Conservation (phyloP, 2,797 vertebrate species). For the Aplochiton taeniatus region DNA sequence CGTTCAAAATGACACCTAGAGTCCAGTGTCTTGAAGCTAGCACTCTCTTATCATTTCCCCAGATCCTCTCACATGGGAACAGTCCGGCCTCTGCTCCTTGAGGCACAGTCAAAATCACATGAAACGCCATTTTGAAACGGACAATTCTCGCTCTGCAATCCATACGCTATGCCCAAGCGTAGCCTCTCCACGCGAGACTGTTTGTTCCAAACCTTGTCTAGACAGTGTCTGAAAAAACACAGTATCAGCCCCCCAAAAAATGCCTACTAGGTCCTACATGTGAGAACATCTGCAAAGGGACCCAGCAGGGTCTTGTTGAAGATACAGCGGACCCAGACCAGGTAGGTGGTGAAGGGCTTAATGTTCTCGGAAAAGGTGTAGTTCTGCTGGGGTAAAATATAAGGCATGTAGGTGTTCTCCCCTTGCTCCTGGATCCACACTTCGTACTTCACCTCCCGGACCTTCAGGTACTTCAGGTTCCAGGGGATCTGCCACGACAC, state of each 20-base stretch:
- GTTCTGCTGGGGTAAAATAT: slow-evolving; percentile 94
- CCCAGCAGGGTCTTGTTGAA: slow-evolving; percentile 95
- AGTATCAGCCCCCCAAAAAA: slow-evolving; percentile 13
- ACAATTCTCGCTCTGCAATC: too few species aligned
- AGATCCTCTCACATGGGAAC: too few species aligned
- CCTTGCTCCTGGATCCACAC: slow-evolving; percentile 99
- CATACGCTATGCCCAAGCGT: too few species aligned
- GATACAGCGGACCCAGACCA: slow-evolving; percentile 98
- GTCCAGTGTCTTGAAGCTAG: too few species aligned
- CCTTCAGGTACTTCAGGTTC: slow-evolving; percentile 96
- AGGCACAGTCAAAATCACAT: too few species aligned
- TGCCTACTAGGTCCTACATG: slow-evolving; percentile 85
- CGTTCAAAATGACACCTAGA: too few species aligned
- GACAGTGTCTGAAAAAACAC: slow-evolving; percentile 22
- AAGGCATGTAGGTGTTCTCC: slow-evolving; percentile 98
- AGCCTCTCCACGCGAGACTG: background rate
- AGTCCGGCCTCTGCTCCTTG: too few species aligned
- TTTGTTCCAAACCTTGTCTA: slow-evolving; percentile 32
- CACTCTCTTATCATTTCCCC: too few species aligned
- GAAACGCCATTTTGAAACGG: too few species aligned
- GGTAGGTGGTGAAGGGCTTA: slow-evolving; percentile 95
- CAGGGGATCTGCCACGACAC: slow-evolving; percentile 98
- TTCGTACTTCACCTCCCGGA: slow-evolving; percentile 94
- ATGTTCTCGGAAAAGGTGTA: slow-evolving; percentile 98
- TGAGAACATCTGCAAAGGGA: slow-evolving; percentile 94